Percentiles rank a stretch among this genome's conserved stretches.
Evolutionary conservation across 1,140 invertebrate species (phyloP).

Genomic region (Trichonephila clavipes): DNA sequence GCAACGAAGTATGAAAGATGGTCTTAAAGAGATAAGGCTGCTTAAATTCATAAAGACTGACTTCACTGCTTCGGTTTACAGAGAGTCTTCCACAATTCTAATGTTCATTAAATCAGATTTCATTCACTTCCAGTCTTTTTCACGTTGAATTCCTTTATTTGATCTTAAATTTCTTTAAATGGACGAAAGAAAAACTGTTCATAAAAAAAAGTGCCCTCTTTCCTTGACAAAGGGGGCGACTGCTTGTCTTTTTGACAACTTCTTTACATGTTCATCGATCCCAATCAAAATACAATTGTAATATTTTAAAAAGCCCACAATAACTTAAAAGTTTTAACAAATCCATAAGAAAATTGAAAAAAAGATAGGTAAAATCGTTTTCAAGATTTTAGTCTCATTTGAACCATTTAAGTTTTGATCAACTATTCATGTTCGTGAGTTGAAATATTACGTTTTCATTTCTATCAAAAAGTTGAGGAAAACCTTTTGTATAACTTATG

Average conservation of each 20-base stretch:
- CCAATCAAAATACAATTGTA: not conserved
- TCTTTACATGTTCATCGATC: not conserved
- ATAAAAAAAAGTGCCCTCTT: not conserved
- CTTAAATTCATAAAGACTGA: not conserved
- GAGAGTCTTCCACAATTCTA: not conserved
- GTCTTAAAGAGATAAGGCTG: not conserved
- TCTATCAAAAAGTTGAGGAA: too few relatives aligned
- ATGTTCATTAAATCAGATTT: not conserved
- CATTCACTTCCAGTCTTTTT: not conserved
- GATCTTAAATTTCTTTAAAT: not conserved
- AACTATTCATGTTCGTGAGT: too few relatives aligned
- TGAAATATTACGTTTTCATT: too few relatives aligned
- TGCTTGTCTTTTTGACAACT: not conserved
- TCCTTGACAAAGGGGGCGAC: not conserved
- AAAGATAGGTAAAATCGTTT: too few relatives aligned
- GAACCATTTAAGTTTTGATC: too few relatives aligned
- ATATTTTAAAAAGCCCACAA: not conserved
- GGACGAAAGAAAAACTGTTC: not conserved
- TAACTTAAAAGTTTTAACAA: too few relatives aligned
- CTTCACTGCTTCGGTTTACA: not conserved
- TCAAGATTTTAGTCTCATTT: too few relatives aligned
- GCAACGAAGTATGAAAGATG: not conserved
- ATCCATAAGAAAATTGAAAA: too few relatives aligned
- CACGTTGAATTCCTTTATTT: not conserved
- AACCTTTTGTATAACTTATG: too few relatives aligned